These are phyloP conservation scores for Taphrorychus bicolor DNA, from an alignment of 2,888 invertebrate genomes.

Conservation along the genomic window DNA sequence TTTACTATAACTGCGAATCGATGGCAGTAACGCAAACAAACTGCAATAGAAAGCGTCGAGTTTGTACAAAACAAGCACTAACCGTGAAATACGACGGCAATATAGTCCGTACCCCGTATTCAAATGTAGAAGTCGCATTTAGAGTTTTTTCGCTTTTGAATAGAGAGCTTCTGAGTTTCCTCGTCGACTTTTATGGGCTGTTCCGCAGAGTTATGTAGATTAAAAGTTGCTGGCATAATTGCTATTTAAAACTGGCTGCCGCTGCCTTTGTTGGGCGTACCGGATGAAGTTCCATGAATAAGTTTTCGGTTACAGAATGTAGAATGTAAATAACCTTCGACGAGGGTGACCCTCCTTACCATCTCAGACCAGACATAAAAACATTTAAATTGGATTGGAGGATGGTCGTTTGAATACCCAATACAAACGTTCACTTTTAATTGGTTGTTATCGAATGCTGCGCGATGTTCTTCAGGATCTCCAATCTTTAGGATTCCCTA, in stretches of 20 bases:
- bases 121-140: slow-evolving; percentile 52
- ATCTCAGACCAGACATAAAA: neutral
- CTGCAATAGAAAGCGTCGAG: slow-evolving; percentile 27
- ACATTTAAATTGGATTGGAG: neutral
- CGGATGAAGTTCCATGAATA: slow-evolving; percentile 19
- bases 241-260: slow-evolving; percentile 53
- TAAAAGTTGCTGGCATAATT: slow-evolving; percentile 57
- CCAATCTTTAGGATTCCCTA: too few species aligned
- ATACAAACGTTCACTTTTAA: neutral
- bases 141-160: slow-evolving; percentile 52
- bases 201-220: slow-evolving; percentile 55
- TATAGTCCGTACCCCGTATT: slow-evolving; percentile 43
- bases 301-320: neutral
- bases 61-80: slow-evolving; percentile 40
- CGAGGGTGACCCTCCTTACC: neutral
- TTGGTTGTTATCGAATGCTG: too few species aligned
- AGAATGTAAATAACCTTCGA: neutral
- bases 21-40: slow-evolving; percentile 39
- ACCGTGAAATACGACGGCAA: slow-evolving; percentile 35
- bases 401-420: neutral
- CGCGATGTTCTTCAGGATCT: too few species aligned
- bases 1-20: slow-evolving; percentile 39
- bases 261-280: slow-evolving; percentile 1
- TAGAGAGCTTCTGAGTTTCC: slow-evolving; percentile 56
- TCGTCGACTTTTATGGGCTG: slow-evolving; percentile 55